Evolutionary conservation across 1,140 invertebrate species (phyloP), one percentile per base, ranked within the genome.

Genomic region (Brachionus koreanus): DNA sequence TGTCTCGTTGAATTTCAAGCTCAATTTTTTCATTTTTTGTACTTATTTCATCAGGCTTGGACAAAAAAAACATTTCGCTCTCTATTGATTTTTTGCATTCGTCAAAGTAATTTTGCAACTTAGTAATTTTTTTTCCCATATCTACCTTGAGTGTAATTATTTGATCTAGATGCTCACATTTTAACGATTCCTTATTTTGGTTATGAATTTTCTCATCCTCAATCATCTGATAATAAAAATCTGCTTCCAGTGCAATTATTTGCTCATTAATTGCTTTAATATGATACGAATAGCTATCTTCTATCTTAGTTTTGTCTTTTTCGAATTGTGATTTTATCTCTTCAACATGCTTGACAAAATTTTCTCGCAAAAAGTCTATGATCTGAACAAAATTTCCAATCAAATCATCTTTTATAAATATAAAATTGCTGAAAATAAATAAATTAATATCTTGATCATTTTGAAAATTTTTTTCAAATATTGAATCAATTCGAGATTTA

Each of bases 151-250:
- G 46, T 46, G 37, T 74, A 13, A 74, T 23, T n/a, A 74, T 16
- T 19, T 74, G 37, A 35, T 74, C 69, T 12, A 74, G 1, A 46
- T 74, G 69, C 6, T 74, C 69, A 23, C 69, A 74, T 23, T 74
- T 74, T 25, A 74, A 7, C 9, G 69, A 74, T 35, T 46, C 69
- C 19, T 74, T 74, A 46, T 13, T 39, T 74, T 46, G 46, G 6
- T 1, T 72, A 19, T 43, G 16, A 16, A 16, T 42, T 6, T 74
- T 46, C 42, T 74, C 6, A 72, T 74, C 19, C 1, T 74, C 39
- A 29, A 46, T 9, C 16, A 13, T 5, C n/a, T 46, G 6, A 16
- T 46, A 43, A 46, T 74, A 74, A 74, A 74, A 74, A 29, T 74
- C 19, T 25, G 69, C 37, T 35, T 74, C 69, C 9, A 74, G 9